Conservation (phyloP, 1,140 invertebrate species). For the Ruditapes philippinarum region DNA sequence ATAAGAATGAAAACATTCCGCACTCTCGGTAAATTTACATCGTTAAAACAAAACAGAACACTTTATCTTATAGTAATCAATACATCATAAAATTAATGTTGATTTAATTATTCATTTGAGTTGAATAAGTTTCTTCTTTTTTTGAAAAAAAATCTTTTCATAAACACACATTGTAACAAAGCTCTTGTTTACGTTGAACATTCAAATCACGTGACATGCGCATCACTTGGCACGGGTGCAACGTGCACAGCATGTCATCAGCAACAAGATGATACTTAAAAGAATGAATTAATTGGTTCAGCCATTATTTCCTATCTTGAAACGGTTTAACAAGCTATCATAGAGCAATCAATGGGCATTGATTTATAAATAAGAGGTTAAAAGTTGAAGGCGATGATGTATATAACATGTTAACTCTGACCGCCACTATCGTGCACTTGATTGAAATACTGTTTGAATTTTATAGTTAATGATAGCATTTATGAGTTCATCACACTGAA, state of each 20-base stretch:
- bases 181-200: too few species aligned
- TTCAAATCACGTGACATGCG: not conserved
- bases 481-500: constrained; percentile 5
- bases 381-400: constrained; percentile 61
- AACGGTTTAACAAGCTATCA: constrained; percentile 42
- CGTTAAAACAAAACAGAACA: too few species aligned
- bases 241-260: constrained; percentile 3
- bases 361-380: constrained; percentile 63
- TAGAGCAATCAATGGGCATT: constrained; percentile 13
- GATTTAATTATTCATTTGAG: too few species aligned
- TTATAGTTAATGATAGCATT: constrained; percentile 45
- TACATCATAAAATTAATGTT: too few species aligned
- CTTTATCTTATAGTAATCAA: too few species aligned
- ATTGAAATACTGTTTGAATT: constrained; percentile 40
- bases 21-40: too few species aligned
- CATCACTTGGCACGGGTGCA: not conserved
- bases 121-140: too few species aligned
- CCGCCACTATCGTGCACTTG: constrained; percentile 12
- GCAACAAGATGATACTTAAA: not conserved
- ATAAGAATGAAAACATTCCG: too few species aligned
- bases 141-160: too few species aligned
- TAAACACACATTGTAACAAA: too few species aligned
- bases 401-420: constrained; percentile 52
- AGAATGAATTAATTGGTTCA: constrained; percentile 50
- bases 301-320: constrained; percentile 49